Percentiles rank a stretch among this genome's conserved stretches.
These are phyloP conservation scores for Bucorvus abyssinicus DNA, from an alignment of 2,797 vertebrate genomes.

Conservation along the genomic window DNA sequence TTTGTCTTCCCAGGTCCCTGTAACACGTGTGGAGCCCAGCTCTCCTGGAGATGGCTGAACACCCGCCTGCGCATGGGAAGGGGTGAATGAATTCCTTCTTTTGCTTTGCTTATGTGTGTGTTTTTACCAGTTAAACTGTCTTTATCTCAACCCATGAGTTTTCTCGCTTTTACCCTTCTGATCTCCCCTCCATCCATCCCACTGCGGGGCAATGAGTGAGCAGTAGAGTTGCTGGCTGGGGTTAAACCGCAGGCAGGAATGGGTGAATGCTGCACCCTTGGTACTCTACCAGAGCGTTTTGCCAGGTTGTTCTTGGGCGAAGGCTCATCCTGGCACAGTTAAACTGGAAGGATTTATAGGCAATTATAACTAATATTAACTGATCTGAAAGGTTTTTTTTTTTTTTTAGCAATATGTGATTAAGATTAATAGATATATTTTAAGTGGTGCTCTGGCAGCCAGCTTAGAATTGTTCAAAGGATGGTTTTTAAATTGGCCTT, in stretches of 20 bases:
- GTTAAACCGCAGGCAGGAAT: background rate
- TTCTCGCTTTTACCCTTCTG: too few relatives aligned
- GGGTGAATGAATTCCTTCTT: background rate
- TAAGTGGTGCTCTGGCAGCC: background rate
- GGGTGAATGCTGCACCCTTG: too few relatives aligned
- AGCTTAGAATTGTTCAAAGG: background rate
- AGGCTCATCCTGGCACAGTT: background rate
- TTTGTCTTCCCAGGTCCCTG: background rate
- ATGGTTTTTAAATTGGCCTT: background rate
- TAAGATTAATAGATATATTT: background rate
- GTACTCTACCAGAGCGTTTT: background rate
- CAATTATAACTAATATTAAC: background rate
- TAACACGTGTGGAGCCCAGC: accelerated
- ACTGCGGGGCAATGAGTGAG: background rate
- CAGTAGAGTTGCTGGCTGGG: background rate
- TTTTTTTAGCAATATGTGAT: background rate
- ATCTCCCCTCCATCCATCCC: background rate
- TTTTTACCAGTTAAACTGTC: background rate
- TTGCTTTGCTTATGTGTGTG: background rate
- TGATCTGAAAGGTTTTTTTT: background rate
- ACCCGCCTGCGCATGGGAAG: background rate
- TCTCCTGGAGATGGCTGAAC: background rate
- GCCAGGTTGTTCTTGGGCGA: background rate
- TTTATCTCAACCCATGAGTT: background rate
- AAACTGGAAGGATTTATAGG: background rate